These are phyloP conservation scores for Mormyrops attenuatus DNA, from an alignment of 2,797 vertebrate species.

Conservation along the genomic window DNA sequence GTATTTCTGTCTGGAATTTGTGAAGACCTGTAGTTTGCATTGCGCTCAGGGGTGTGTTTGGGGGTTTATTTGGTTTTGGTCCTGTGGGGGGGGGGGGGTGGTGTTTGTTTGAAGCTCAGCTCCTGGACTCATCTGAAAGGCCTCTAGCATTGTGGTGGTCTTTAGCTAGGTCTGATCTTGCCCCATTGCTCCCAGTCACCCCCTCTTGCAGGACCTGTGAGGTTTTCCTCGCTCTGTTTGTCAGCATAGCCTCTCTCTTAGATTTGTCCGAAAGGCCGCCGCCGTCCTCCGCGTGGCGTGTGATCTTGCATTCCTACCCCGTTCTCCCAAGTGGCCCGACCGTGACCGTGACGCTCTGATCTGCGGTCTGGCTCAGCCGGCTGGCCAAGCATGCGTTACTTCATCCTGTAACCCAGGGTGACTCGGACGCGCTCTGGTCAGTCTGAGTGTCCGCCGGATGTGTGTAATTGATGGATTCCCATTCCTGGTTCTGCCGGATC, in stretches of 20 bases:
- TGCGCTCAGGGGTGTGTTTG: background rate
- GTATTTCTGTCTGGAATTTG: background rate
- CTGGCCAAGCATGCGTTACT: background rate
- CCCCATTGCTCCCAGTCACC: background rate
- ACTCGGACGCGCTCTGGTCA: background rate
- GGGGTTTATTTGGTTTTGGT: background rate
- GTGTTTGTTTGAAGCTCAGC: background rate
- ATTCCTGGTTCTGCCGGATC: background rate
- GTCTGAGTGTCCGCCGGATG: background rate
- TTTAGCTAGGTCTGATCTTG: background rate
- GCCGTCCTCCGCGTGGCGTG: background rate
- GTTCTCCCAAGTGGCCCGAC: background rate
- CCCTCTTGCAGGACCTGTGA: background rate
- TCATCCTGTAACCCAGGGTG: background rate
- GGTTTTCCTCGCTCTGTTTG: background rate
- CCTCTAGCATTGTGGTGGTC: background rate
- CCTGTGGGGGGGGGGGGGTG: background rate
- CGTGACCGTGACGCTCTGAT: background rate
- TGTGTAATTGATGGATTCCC: background rate
- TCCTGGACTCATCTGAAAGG: background rate
- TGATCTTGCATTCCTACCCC: background rate
- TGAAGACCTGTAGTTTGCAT: background rate
- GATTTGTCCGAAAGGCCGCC: background rate
- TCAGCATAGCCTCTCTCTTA: background rate
- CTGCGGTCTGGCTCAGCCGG: background rate